These are phyloP conservation scores for Tetrapedia diversipes DNA, from an alignment of 2,888 invertebrate species.

Conservation along the genomic window DNA sequence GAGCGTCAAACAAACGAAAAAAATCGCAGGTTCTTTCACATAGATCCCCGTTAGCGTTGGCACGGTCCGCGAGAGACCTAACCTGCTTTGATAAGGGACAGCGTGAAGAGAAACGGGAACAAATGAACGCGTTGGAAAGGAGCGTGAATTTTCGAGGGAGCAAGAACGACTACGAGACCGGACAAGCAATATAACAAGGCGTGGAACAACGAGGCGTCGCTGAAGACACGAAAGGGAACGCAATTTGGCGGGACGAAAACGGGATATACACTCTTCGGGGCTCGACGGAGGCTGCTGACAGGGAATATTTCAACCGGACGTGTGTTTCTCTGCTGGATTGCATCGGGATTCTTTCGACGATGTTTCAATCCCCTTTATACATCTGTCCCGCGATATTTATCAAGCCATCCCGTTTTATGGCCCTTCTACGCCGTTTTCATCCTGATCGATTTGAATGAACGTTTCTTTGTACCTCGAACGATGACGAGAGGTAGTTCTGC, in stretches of 20 bases:
- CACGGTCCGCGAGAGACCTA: too few species aligned
- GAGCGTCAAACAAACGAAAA: too few species aligned
- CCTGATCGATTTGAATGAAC: too few species aligned
- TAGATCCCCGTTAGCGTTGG: too few species aligned
- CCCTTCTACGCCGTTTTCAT: not conserved
- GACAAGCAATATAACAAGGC: constrained; percentile 51
- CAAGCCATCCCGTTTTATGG: not conserved
- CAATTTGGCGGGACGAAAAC: constrained; percentile 45
- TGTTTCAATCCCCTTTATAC: constrained; percentile 34
- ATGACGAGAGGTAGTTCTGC: too few species aligned
- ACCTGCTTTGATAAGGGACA: too few species aligned
- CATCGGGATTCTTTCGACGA: constrained; percentile 33
- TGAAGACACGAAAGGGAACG: constrained; percentile 35
- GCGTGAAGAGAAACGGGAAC: too few species aligned
- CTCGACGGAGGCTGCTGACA: constrained; percentile 26
- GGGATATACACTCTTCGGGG: constrained; percentile 30
- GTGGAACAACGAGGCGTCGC: constrained; percentile 28
- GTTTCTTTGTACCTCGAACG: not conserved
- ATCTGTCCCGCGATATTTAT: constrained; percentile 12
- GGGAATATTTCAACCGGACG: constrained; percentile 32
- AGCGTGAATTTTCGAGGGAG: constrained; percentile 23
- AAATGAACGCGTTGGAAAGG: not conserved
- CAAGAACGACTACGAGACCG: constrained; percentile 27
- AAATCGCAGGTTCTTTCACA: too few species aligned
- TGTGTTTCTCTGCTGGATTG: constrained; percentile 17